Conservation (phyloP, 2,113 vertebrate species). For the Nipponia nippon region DNA sequence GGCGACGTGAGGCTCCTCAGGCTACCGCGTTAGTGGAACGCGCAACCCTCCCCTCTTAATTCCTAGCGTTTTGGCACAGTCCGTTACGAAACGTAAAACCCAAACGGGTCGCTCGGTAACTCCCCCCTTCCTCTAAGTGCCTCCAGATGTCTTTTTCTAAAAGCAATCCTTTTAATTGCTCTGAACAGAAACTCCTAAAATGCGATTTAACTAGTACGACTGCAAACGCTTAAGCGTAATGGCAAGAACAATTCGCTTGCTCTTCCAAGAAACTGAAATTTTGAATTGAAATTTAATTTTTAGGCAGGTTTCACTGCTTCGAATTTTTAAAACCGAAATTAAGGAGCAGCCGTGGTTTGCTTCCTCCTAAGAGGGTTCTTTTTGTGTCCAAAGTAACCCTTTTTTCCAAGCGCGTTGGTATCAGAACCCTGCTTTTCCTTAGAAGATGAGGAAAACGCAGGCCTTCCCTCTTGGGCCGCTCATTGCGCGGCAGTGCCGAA, state of each 20-base stretch:
- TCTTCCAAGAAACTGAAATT: neutral
- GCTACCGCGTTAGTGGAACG: neutral
- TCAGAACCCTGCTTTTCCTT: neutral
- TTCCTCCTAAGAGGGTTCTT: neutral
- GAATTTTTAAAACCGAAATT: neutral
- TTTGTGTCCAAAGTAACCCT: neutral
- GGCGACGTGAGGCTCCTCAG: neutral
- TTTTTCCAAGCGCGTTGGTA: neutral
- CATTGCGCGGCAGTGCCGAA: too few relatives aligned
- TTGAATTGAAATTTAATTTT: neutral
- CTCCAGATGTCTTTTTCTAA: neutral
- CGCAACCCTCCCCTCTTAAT: neutral
- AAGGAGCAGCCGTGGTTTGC: neutral
- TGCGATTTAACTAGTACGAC: neutral
- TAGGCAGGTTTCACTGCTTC: neutral
- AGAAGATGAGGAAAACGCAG: neutral
- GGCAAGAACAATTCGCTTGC: neutral
- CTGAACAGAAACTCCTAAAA: neutral
- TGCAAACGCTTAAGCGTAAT: too few relatives aligned
- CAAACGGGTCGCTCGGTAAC: neutral
- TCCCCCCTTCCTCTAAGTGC: neutral
- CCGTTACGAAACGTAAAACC: neutral
- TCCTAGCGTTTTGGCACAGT: neutral
- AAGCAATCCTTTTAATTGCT: neutral
- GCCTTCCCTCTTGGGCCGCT: fast-evolving